Evolutionary conservation across 2,888 invertebrate genomes (phyloP), one percentile per base, ranked within the genome.

Genomic region (Drosophila atripex): DNA sequence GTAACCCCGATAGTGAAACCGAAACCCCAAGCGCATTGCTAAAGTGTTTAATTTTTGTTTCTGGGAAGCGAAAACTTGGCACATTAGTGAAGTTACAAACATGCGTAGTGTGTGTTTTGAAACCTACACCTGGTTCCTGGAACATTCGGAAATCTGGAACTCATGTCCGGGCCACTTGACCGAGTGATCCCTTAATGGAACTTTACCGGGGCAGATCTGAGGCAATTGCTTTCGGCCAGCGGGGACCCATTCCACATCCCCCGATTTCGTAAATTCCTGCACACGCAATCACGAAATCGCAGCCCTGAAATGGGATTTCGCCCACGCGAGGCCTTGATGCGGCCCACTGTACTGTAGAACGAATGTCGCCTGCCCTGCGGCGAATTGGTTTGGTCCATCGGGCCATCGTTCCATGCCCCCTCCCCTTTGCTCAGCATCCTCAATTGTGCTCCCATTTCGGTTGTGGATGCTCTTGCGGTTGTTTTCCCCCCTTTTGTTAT

Each of bases 281-380:
- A 39, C 14, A 57, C 30, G 23, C 28, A 66, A 41, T 52, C 30
- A 57, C 49, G 45, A 32, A 66, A 41, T 52, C 46, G 28, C 23
- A 66, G 25, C 50, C 28, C 25, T 45, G 43, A 56, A 39, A 46
- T 41, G 9, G 18, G 8, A 45, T 51, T 38, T 51, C 61, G 61
- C 28, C 61, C 61, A 64, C 61, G n/a, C 41, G 12, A 52, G 65
- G 53, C 65, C 61, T 61, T 45, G 32, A 45, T 23, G 32, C 58
- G 76, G 66, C 78, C 78, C 82, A 79, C 79, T 79, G 78, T 78
- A 70, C 28, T 28, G 28, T 28, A 28, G 28, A 28, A n/a, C n/a
- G 35, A 47, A 14, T 57, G 57, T 57, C 43, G 57, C 39, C 50
- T 28, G 51, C 51, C 18, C 45, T 21, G 54, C 32, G 23, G 45